Evolutionary conservation across 2,113 vertebrate species (phyloP), one percentile per base, ranked within the genome.

Genomic region (Ranitomeya imitator): DNA sequence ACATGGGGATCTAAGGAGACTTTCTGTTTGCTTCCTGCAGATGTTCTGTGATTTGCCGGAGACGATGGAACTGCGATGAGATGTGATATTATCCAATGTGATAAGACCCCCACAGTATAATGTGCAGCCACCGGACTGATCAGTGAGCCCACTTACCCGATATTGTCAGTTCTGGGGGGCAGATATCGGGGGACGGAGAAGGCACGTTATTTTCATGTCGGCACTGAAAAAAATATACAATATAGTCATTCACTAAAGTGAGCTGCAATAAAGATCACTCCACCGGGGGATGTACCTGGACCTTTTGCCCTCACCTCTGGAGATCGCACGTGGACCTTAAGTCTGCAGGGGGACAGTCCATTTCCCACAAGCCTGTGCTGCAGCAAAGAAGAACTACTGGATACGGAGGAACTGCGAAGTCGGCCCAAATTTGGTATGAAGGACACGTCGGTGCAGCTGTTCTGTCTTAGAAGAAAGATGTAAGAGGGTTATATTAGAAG

Each of bases 1-100:
- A 97, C 93, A 15, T 96, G 93, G 0, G 97, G 97, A 90, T 98
- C 97, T 92, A 98, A 93, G 0, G 96, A 94, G 74, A 98, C 96
- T 91, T 96, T 98, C 0, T 96, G 90, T 91, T 96, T 97, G 85
- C 90, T 81, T 37, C 88, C 91, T 2, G 93, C 76, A 54, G 93
- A 89, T 14, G 90, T 92, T 89, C 92, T 91, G 73, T 89, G 91
- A 82, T 88, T 96, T 89, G 95, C 94, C 77, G 91, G 88, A 0
- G 86, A 92, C 88, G 90, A 8, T 0, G 95, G 94, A 79, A 93
- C 96, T 97, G 85, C 19, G 92, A 90, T 84, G 45, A 21, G 10
- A 83, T 69, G 23, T 7, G 21, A 18, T 31, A 55, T 23, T 23
- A 11, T 1, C 54, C 80, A 5, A 81, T 37, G 52, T 16, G 2